phyloP scores from a whole-genome alignment of 2,113 vertebrate species.

The Perca schrenkii region DNA sequence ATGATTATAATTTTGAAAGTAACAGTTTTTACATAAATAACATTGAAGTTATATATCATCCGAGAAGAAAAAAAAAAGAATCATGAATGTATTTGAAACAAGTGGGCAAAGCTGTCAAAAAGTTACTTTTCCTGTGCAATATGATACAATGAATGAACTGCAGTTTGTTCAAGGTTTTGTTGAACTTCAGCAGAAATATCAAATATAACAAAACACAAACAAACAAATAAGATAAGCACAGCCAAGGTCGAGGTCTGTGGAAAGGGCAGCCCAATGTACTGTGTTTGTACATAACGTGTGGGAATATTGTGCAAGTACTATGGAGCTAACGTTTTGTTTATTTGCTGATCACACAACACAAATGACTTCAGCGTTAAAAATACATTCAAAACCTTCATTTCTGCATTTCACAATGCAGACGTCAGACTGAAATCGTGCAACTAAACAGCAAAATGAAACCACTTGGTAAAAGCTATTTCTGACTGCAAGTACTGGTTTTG shows the following conservation, averaged over 20 bases:
- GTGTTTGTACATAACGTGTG: not conserved
- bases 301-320: not conserved
- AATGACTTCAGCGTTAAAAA: constrained; percentile 13
- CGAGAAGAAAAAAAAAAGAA: not conserved
- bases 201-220: not conserved
- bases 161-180: not conserved
- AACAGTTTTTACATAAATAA: not conserved
- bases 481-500: not conserved
- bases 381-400: constrained; percentile 53
- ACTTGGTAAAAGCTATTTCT: not conserved
- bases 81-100: not conserved
- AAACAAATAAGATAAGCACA: not conserved
- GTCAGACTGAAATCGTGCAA: not conserved
- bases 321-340: not conserved
- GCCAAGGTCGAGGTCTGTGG: not conserved
- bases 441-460: not conserved
- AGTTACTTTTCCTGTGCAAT: constrained; percentile 15
- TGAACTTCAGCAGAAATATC: not conserved
- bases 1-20: not conserved
- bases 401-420: not conserved
- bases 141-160: not conserved
- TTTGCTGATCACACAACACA: not conserved
- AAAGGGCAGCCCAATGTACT: not conserved
- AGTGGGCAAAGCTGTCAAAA: not conserved
- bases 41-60: not conserved